Evolutionary conservation across 2,888 invertebrate genomes (phyloP).

Genomic region (Osmoderma eremita): DNA sequence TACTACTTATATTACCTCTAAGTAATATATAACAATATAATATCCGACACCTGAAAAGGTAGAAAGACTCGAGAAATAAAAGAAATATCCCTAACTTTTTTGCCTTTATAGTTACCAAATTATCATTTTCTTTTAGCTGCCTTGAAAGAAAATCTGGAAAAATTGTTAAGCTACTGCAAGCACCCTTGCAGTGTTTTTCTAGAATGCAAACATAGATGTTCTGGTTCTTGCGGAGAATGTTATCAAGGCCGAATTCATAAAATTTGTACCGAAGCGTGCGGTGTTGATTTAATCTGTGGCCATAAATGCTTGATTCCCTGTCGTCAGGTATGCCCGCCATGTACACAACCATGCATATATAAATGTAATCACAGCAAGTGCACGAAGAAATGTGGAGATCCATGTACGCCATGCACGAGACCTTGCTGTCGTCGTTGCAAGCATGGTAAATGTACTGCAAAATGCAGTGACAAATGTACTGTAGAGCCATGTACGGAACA

Average conservation of each 20-base stretch:
- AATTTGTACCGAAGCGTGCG: constrained; percentile 68
- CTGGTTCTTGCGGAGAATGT: constrained; percentile 69
- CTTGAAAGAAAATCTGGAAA: constrained; percentile 14
- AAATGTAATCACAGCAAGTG: constrained; percentile 68
- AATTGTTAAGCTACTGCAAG: constrained; percentile 57
- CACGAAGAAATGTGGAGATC: constrained; percentile 61
- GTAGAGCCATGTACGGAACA: constrained; percentile 63
- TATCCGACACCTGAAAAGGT: no score
- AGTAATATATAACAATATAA: no score
- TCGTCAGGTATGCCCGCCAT: constrained; percentile 63
- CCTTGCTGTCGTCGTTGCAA: constrained; percentile 60
- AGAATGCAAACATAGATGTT: constrained; percentile 66
- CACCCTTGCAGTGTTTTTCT: constrained; percentile 63
- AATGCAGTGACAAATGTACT: constrained; percentile 65
- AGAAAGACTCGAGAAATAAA: no score
- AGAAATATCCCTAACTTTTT: not conserved
- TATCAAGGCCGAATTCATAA: constrained; percentile 70
- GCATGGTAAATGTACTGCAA: constrained; percentile 65
- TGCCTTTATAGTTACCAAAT: no score
- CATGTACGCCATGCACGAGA: constrained; percentile 60
- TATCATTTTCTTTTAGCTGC: constrained; percentile 13
- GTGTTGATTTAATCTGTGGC: constrained; percentile 70
- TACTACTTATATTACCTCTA: not conserved
- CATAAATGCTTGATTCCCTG: constrained; percentile 71
- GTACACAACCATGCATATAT: constrained; percentile 31